Evolutionary conservation across 2,888 invertebrate species (phyloP), one percentile per base, ranked within the genome.

Genomic region (Thyatira batis): DNA sequence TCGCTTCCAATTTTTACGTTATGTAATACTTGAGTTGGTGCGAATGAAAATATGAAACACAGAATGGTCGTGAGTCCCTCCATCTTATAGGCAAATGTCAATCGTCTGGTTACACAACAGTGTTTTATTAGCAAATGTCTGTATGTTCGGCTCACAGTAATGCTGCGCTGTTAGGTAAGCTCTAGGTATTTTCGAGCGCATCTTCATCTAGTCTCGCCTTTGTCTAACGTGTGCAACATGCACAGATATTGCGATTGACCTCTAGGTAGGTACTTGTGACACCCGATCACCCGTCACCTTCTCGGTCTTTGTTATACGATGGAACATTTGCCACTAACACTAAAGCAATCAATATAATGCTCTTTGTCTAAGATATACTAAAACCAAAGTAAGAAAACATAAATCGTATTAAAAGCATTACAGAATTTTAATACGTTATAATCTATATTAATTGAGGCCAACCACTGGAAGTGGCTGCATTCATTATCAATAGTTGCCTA

Each of bases 381-480:
- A 39, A 5, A 27, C 17, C 48, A 28, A 33, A 51, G 21, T 43
- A 23, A 17, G 50, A 27, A 50, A 43, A 27, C 48, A 20, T 66
- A 65, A 67, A 64, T 59, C 65, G 65, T 50, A 50, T 46, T 43
- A 60, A 63, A 65, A 58, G 58, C 57, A 70, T 55, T 51, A 65
- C 67, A 68, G 70, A 78, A 82, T 81, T 83, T 77, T 75, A 83
- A 83, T 81, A 79, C 75, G 74, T 75, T 64, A 73, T 76, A 82
- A 86, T 85, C 75, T 82, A 77, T 82, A 82, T 82, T 82, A 79
- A 88, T 87, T 87, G 83, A 89, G 87, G 89, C 73, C 86, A 84
- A 71, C 84, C 65, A 81, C 77, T 84, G 73, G 80, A 80, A 80
- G 78, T 79, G 71, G 72, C 70, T 76, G 84, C 78, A 82, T 85